A percentile compares a stretch with the other conserved stretches of the same genome.
phyloP scores from a whole-genome alignment of 2,888 invertebrate species.

The Ophion slaviceki region DNA sequence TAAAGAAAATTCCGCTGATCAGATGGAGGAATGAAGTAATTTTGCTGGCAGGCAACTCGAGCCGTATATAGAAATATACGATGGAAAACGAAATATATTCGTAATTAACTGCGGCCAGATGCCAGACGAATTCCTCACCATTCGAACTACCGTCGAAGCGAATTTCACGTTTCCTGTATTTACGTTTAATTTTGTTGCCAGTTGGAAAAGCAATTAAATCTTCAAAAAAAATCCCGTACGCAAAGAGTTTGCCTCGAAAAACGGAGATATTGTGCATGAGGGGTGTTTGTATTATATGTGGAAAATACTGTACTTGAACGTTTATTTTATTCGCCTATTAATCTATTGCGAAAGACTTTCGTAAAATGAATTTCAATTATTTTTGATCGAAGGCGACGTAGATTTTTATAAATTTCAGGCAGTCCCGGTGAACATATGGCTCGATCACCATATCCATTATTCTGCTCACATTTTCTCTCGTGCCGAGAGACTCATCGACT shows the following conservation, averaged over 20 bases:
- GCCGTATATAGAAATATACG: slow-evolving; percentile 58
- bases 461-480: neutral
- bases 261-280: neutral
- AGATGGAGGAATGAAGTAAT: slow-evolving; percentile 60
- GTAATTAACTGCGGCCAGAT: slow-evolving; percentile 65
- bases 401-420: neutral
- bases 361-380: neutral
- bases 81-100: slow-evolving; percentile 61
- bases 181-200: slow-evolving; percentile 10
- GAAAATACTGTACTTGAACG: neutral
- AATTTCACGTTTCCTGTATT: slow-evolving; percentile 7
- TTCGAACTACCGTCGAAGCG: slow-evolving; percentile 12
- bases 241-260: neutral
- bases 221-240: neutral
- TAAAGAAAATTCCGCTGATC: slow-evolving; percentile 38
- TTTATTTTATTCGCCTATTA: neutral
- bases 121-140: slow-evolving; percentile 27
- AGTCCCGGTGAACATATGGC: neutral
- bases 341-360: neutral
- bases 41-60: slow-evolving; percentile 55
- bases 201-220: slow-evolving; percentile 6
- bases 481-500: slow-evolving; percentile 34
- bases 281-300: neutral
- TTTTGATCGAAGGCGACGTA: neutral
- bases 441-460: slow-evolving; percentile 6